Base-by-base conservation (phyloP, 2,797 vertebrate species). In the Eulemur albifrons region DNA sequence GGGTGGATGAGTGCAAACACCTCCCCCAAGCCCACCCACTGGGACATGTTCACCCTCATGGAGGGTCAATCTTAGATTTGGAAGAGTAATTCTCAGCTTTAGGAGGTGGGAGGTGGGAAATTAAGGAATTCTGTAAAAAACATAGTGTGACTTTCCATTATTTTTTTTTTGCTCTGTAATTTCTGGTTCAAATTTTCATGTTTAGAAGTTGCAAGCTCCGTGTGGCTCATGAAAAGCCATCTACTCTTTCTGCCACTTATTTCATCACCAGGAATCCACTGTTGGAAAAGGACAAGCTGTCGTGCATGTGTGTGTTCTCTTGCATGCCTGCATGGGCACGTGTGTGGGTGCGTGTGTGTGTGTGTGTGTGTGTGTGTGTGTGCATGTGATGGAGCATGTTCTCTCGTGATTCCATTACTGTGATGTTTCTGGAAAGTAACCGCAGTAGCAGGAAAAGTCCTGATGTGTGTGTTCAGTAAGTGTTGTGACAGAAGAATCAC, bases 131-230 rank as follows among this genome's bases (percentile, higher is more conserved):
- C 73, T 85, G 18, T 30, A 61, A 90, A 69, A 82, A 5, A n/a
- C 7, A 52, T 85, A 48, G 4, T 35, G 7, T 70, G 38, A 59
- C 38, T 93, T 92, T 40, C 14, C 67, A 70, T 88, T 54, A 77
- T 32, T 72, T 76, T 27, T 72, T 65, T 50, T 94, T 77, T 65
- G 21, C 86, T 89, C 15, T 89, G 23, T 86, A 54, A 88, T 97
- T 96, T 97, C 93, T 97, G 77, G 81, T 90, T 97, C 79, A 85
- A 32, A 94, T 93, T 92, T 95, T 97, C 85, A 88, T 50, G 77
- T 92, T 96, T 82, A 83, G 88, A 88, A 88, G 45, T 95, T 85
- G 35, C 72, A 67, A 88, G 75, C 48, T 93, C 52, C 32, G 0
- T 82, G 76, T 61, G 76, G 59, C 63, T 93, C 83, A 35, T 14